These are phyloP conservation scores for Ciconia maguari DNA, from an alignment of 2,113 vertebrate genomes.

Conservation along the genomic window DNA sequence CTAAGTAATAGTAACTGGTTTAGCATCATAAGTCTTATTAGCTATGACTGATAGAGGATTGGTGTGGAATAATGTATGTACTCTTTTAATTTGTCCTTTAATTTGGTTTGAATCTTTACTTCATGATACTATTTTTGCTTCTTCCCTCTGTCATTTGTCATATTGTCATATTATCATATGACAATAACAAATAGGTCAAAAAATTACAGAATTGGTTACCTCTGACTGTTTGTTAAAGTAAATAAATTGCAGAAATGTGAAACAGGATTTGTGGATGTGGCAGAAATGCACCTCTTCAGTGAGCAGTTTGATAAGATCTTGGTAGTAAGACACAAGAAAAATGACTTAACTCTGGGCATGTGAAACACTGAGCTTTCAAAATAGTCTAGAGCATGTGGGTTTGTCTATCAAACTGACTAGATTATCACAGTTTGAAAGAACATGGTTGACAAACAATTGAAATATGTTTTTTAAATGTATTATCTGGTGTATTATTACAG, in stretches of 20 bases:
- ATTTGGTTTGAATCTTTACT: slow-evolving; percentile 49
- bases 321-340: background rate
- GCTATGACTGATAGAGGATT: background rate
- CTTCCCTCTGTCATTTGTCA: background rate
- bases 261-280: slow-evolving; percentile 7
- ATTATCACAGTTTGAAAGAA: slow-evolving; percentile 27
- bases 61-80: background rate
- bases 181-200: background rate
- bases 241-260: slow-evolving; percentile 24
- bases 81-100: slow-evolving; percentile 56
- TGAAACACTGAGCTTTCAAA: slow-evolving; percentile 33
- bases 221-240: background rate
- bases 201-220: background rate
- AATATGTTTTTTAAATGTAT: slow-evolving; percentile 47
- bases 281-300: slow-evolving; percentile 17
- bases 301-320: background rate
- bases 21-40: background rate
- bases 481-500: slow-evolving; percentile 43
- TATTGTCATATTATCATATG: background rate
- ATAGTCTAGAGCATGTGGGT: background rate
- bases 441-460: slow-evolving; percentile 66
- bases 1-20: background rate
- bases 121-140: slow-evolving; percentile 36
- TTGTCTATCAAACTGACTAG: background rate
- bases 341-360: background rate